Conservation (phyloP, 2,888 invertebrate genomes). For the Andricus quercusramuli region DNA sequence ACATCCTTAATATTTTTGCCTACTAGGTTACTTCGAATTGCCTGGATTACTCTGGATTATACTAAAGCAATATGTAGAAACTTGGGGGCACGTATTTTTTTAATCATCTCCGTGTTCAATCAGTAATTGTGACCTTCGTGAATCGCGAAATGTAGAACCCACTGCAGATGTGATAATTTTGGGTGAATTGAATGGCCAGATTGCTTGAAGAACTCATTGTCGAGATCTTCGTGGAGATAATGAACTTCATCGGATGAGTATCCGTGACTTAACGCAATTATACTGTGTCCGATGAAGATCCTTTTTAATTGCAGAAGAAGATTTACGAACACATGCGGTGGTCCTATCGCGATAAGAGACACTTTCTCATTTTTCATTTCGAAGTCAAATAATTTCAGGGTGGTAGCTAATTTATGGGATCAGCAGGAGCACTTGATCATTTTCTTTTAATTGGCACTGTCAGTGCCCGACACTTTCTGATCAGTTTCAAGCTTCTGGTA, state of each 20-base stretch:
- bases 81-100: neutral
- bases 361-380: neutral
- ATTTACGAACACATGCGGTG: neutral
- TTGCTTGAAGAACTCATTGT: neutral
- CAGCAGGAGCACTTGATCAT: neutral
- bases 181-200: constrained; percentile 8
- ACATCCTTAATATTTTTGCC: too few species aligned
- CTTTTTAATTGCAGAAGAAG: constrained; percentile 1
- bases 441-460: neutral
- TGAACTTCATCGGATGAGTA: constrained; percentile 1
- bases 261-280: constrained; percentile 35
- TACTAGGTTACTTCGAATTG: too few species aligned
- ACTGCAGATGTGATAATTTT: neutral
- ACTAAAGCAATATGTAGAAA: neutral
- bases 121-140: constrained; percentile 7
- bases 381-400: neutral
- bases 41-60: too few species aligned
- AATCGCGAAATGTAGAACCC: neutral
- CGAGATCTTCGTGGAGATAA: neutral
- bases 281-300: neutral
- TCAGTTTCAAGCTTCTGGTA: neutral
- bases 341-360: constrained; percentile 6
- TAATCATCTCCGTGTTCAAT: neutral
- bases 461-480: neutral
- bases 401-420: neutral